phyloP scores from a whole-genome alignment of 2,113 vertebrate species.

The Struthio camelus region DNA sequence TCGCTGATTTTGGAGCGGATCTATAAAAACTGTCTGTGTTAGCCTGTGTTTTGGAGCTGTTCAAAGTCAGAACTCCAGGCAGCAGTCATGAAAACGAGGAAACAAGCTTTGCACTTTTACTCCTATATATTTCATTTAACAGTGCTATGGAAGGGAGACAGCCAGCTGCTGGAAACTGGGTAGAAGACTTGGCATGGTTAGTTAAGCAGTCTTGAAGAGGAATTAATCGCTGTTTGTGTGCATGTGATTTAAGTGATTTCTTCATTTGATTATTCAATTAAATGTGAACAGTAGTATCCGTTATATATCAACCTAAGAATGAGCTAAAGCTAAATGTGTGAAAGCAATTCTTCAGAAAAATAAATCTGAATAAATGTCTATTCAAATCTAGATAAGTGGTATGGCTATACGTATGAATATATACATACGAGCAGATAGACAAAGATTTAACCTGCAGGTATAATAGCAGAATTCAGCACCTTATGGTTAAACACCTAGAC shows the following conservation, averaged over 20 bases:
- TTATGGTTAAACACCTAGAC: background rate
- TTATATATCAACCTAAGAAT: background rate
- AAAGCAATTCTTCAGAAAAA: background rate
- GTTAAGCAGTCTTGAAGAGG: background rate
- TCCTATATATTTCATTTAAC: background rate
- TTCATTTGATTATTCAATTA: background rate
- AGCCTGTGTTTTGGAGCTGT: fast-evolving
- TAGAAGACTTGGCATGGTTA: background rate
- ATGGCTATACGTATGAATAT: background rate
- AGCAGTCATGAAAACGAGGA: background rate
- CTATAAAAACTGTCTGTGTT: background rate
- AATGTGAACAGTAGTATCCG: background rate
- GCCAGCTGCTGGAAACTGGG: background rate
- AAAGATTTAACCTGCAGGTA: background rate
- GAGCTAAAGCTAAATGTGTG: background rate
- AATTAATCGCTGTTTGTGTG: background rate
- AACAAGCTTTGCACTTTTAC: background rate
- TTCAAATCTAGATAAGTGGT: background rate
- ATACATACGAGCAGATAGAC: background rate
- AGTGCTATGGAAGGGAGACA: background rate
- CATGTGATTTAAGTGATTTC: background rate
- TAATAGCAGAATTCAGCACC: background rate
- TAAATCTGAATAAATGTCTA: background rate
- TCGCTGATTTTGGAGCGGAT: background rate
- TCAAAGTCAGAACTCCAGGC: background rate